Evolutionary conservation across 2,888 invertebrate species (phyloP), one percentile per base, ranked within the genome.

Genomic region (Heliconius ismenius): DNA sequence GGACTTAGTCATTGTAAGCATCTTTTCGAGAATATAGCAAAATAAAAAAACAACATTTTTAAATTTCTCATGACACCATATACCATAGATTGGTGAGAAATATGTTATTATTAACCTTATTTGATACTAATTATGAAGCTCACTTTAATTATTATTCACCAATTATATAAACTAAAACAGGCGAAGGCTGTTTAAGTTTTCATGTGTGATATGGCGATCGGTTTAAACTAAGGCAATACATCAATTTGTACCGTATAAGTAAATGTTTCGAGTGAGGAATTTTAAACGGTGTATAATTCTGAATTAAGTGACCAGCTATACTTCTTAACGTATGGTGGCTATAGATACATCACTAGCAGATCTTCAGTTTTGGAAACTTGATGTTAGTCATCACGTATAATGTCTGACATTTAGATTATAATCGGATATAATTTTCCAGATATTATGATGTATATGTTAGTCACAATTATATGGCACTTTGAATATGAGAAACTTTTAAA

Each of bases 211-310:
- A 77, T 78, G n/a, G 58, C 24, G 58, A 58, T 63, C 77, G 73
- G 43, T 73, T 76, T 74, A 62, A 70, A 74, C 79, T 76, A 76
- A 78, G 72, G 79, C 73, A 75, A 81, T 77, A 73, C 62, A 78
- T 79, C 73, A 79, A 79, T 78, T 74, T 74, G 64, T 75, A 75
- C 79, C 75, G 62, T 81, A 78, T 72, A 76, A 78, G 75, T 72
- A 73, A 24, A 76, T 73, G 78, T 73, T 78, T 72, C 78, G 39
- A 72, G 74, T 70, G 73, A 43, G 76, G 81, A 77, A 80, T 81
- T 78, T 81, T 78, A 81, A 81, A 75, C 69, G 76, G 24, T 73
- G 65, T 76, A 76, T 80, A 76, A 80, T 78, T 78, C 77, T 70
- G 76, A 77, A 77, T 77, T 73, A 77, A 72, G 21, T 73, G 28